These are phyloP conservation scores for Scartelaos histophorus DNA, from an alignment of 2,113 vertebrate genomes.

Conservation along the genomic window DNA sequence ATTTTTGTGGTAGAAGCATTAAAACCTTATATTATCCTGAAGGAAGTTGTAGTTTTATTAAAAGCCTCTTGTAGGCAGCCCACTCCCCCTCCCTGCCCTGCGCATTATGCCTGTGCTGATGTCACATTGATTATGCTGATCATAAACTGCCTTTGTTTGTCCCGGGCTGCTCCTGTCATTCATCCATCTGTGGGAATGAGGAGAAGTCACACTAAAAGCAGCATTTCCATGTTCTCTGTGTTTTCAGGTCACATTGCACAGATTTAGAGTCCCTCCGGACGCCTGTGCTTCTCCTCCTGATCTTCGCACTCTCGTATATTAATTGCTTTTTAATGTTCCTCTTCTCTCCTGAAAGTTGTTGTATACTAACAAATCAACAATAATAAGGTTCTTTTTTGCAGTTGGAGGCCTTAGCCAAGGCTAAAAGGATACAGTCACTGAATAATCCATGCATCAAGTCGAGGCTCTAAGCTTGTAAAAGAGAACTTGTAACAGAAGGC, in stretches of 20 bases:
- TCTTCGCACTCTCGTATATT: slow-evolving; percentile 69
- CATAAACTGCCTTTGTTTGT: slow-evolving; percentile 76
- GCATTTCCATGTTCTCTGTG: slow-evolving; percentile 67
- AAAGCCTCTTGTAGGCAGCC: slow-evolving; percentile 41
- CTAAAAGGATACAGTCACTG: slow-evolving; percentile 71
- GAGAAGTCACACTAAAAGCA: slow-evolving; percentile 77
- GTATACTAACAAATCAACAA: slow-evolving; percentile 74
- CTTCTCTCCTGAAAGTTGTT: slow-evolving; percentile 63
- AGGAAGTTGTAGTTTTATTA: slow-evolving; percentile 59
- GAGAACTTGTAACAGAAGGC: slow-evolving; percentile 59
- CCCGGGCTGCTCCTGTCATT: slow-evolving; percentile 67
- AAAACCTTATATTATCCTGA: slow-evolving; percentile 38
- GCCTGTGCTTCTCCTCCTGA: slow-evolving; percentile 27
- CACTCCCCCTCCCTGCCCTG: slow-evolving; percentile 11
- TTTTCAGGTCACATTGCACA: slow-evolving; percentile 55
- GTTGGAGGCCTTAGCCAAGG: slow-evolving; percentile 51
- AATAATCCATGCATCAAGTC: slow-evolving; percentile 74
- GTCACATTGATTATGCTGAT: slow-evolving; percentile 85
- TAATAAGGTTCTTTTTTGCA: slow-evolving; percentile 60
- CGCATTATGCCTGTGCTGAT: slow-evolving; percentile 72
- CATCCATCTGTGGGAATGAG: slow-evolving; percentile 67
- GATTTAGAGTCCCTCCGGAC: slow-evolving; percentile 62
- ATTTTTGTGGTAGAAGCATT: slow-evolving; percentile 60
- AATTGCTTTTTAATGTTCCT: slow-evolving; percentile 83
- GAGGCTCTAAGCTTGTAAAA: slow-evolving; percentile 62